These are phyloP conservation scores for Podargus strigoides DNA, from an alignment of 2,797 vertebrate genomes.

Conservation along the genomic window DNA sequence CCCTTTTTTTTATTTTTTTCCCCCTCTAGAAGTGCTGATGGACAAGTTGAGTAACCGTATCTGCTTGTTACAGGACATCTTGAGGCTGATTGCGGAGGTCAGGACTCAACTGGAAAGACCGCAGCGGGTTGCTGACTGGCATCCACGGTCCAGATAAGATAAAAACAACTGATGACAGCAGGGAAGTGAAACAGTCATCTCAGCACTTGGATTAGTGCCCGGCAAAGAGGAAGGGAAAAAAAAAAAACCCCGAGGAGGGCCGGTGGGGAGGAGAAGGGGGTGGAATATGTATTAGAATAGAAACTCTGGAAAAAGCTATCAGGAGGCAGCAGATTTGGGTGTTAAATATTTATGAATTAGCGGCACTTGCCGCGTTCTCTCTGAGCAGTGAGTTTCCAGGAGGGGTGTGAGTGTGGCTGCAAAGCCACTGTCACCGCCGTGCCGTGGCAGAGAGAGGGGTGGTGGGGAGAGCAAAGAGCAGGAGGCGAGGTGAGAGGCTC, in stretches of 20 bases:
- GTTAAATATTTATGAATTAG: conserved; percentile 88
- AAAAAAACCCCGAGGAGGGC: not conserved
- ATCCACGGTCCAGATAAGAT: conserved; percentile 57
- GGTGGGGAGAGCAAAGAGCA: not conserved
- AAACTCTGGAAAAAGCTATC: conserved; percentile 81
- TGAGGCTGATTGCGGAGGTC: conserved; percentile 6
- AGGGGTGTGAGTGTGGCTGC: conserved; percentile 68
- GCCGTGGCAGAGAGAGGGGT: too few relatives aligned
- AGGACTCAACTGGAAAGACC: not conserved
- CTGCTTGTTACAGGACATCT: conserved; percentile 18
- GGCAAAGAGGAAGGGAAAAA: not conserved
- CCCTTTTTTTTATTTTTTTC: too few relatives aligned
- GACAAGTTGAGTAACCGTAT: not conserved
- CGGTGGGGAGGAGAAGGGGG: not conserved
- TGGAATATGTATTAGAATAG: conserved; percentile 65
- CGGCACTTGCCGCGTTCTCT: conserved; percentile 68
- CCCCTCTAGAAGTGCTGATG: not conserved
- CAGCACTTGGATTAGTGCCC: conserved; percentile 33
- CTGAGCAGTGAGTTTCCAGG: conserved; percentile 73
- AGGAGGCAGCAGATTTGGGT: conserved; percentile 71
- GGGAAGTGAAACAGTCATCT: conserved; percentile 61
- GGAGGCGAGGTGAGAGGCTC: not conserved
- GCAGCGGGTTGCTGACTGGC: not conserved
- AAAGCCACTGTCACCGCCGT: conserved; percentile 66
- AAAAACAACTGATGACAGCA: conserved; percentile 41